phyloP scores from a whole-genome alignment of 2,888 invertebrate species.

The Drosophila diplacantha region DNA sequence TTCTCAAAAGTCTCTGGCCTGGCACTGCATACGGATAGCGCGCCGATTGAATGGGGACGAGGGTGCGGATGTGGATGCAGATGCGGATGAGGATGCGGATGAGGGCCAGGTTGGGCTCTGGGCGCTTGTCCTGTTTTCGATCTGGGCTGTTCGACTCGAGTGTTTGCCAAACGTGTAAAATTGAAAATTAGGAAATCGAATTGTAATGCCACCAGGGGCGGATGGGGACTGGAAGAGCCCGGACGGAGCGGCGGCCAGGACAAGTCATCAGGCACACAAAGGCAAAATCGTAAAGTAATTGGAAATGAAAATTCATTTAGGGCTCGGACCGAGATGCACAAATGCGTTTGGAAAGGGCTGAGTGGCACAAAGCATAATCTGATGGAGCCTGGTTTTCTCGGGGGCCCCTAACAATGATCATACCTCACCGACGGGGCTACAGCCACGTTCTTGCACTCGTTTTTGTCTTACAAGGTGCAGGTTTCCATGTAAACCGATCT shows the following conservation, averaged over 20 bases:
- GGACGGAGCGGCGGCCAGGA: constrained; percentile 4
- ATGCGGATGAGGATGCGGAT: constrained; percentile 25
- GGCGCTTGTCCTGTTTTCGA: constrained; percentile 26
- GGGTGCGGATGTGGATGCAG: constrained; percentile 23
- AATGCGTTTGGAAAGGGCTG: constrained; percentile 26
- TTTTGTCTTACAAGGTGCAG: not conserved
- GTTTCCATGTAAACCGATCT: not conserved
- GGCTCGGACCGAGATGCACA: constrained; percentile 29
- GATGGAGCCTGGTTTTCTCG: constrained; percentile 20
- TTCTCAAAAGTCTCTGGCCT: constrained; percentile 61
- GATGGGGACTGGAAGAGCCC: constrained; percentile 5
- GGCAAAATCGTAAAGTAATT: constrained; percentile 69
- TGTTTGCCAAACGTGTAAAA: constrained; percentile 72
- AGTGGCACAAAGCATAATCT: constrained; percentile 36
- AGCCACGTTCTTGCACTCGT: not conserved
- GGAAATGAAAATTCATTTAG: constrained; percentile 71
- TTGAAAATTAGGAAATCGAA: constrained; percentile 72
- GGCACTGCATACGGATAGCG: constrained; percentile 39
- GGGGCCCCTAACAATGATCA: not conserved
- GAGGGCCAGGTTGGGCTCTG: constrained; percentile 25
- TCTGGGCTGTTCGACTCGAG: constrained; percentile 45
- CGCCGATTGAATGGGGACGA: constrained; percentile 34
- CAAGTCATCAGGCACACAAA: constrained; percentile 52
- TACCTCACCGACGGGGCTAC: too few species aligned
- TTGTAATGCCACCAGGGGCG: constrained; percentile 51